Base-by-base conservation (phyloP, 2,797 vertebrate genomes). In the Dryobates pubescens region DNA sequence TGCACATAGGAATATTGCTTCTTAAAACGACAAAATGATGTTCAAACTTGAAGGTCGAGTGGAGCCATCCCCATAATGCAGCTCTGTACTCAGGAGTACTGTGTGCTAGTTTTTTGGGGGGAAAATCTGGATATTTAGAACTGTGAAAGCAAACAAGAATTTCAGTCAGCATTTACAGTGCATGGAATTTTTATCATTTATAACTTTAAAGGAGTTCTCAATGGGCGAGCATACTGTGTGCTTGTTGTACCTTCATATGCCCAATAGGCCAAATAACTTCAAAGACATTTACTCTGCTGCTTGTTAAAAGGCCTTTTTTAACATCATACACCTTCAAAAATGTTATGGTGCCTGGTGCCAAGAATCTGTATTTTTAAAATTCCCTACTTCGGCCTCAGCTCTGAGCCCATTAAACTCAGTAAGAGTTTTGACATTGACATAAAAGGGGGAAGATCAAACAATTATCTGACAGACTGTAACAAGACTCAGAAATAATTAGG, bases 371-470 rank as follows among this genome's bases (percentile, higher is more conserved):
- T 94, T 80, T 96, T 87, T 86, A 91, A 97, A 97, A 95, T 91
- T 58, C 84, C 90, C 86, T 91, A 61, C 72, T 91, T 94, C 63
- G 2, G 47, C 83, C 72, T 59, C 32, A 92, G 43, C 83, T 94
- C 82, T 88, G 70, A 95, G 84, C 36, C 56, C 27, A 92, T 81
- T 93, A 92, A 94, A 92, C 54, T 95, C 85, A 65, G 53, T 59
- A 76, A 89, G 80, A 91, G 58, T 86, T 90, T 91, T 92, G 68
- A 95, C 83, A 1, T 38, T 90, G 69, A 93, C 93, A 93, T 96
- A 72, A 95, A 96, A 96, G 94, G 83, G 17, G 53, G 51, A 80
- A 95, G 89, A 95, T 96, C 93, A 96, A 94, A 94, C 93, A 93
- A 59, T 80, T 93, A 94, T 86, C 86, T 92, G 93, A 93, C 85